Conservation (phyloP, 2,113 vertebrate species). For the Coryphaenoides rupestris region DNA sequence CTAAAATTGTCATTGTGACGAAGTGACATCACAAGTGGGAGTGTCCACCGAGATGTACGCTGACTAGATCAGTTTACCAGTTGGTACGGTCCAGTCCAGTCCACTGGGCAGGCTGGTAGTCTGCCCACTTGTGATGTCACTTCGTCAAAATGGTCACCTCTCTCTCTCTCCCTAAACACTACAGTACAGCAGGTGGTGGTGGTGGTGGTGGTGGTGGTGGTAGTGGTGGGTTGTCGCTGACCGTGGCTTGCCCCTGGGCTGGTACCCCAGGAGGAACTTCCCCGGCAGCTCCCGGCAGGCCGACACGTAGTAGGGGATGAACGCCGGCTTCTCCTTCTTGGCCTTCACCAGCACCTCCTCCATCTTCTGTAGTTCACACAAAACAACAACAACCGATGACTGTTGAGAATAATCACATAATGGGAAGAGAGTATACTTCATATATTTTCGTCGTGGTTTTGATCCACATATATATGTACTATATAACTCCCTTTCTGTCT, state of each 20-base stretch:
- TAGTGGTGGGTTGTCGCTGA: slow-evolving; percentile 51
- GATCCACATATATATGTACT: not conserved
- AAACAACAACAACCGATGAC: slow-evolving; percentile 3
- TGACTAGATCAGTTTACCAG: too few species aligned
- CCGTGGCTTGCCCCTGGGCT: slow-evolving; percentile 83
- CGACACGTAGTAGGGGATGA: slow-evolving; percentile 86
- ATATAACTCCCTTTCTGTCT: slow-evolving; percentile 79
- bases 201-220: slow-evolving; percentile 24
- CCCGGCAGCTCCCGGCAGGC: slow-evolving; percentile 89
- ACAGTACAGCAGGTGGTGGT: too few species aligned
- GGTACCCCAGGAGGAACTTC: slow-evolving; percentile 86
- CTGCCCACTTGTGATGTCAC: too few species aligned
- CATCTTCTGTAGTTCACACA: slow-evolving; percentile 76
- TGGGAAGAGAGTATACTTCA: too few species aligned
- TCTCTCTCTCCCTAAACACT: too few species aligned
- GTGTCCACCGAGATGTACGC: too few species aligned
- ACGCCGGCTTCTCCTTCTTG: slow-evolving; percentile 88
- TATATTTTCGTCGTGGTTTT: not conserved
- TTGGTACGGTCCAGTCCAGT: too few species aligned
- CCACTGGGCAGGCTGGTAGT: too few species aligned
- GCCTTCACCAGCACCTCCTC: slow-evolving; percentile 84
- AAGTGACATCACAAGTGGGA: too few species aligned
- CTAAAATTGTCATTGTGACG: too few species aligned
- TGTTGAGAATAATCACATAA: slow-evolving; percentile 3
- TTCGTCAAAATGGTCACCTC: too few species aligned